A percentile compares a stretch with the other conserved stretches of the same genome.
phyloP scores from a whole-genome alignment of 2,888 invertebrate genomes.

The Tachina grossa region DNA sequence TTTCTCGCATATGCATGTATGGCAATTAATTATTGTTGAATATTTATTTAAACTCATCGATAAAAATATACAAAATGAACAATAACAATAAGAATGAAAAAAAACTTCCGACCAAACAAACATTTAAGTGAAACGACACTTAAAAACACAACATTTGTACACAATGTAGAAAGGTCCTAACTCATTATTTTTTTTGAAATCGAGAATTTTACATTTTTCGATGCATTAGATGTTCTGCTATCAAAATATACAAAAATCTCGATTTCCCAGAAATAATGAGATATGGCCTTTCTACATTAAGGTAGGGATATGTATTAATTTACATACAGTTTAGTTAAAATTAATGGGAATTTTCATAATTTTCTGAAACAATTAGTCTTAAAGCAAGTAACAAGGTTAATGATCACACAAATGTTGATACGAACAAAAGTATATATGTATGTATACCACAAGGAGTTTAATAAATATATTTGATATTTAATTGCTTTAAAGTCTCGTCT shows the following conservation, averaged over 20 bases:
- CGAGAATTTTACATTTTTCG: too few relatives aligned
- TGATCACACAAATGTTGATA: neutral
- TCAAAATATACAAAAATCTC: too few relatives aligned
- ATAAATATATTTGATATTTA: too few relatives aligned
- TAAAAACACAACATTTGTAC: too few relatives aligned
- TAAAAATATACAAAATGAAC: constrained; percentile 21
- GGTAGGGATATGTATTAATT: neutral
- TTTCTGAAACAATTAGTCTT: constrained; percentile 16
- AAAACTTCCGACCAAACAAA: neutral
- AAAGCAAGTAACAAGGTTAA: constrained; percentile 19
- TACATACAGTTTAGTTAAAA: neutral
- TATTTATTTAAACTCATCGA: constrained; percentile 45
- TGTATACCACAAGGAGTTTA: too few relatives aligned
- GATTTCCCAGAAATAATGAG: too few relatives aligned
- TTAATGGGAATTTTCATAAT: constrained; percentile 19
- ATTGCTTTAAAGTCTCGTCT: too few relatives aligned
- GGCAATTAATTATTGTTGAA: constrained; percentile 61
- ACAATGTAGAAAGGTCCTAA: too few relatives aligned
- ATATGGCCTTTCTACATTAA: too few relatives aligned
- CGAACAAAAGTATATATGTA: too few relatives aligned
- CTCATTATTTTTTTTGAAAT: too few relatives aligned
- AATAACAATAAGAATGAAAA: neutral
- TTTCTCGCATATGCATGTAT: constrained; percentile 57
- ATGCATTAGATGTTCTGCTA: too few relatives aligned
- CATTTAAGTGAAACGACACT: neutral